A percentile compares a stretch with the other conserved stretches of the same genome.
These are phyloP conservation scores for Bos indicus DNA, from an alignment of 2,113 vertebrate genomes.

Conservation along the genomic window DNA sequence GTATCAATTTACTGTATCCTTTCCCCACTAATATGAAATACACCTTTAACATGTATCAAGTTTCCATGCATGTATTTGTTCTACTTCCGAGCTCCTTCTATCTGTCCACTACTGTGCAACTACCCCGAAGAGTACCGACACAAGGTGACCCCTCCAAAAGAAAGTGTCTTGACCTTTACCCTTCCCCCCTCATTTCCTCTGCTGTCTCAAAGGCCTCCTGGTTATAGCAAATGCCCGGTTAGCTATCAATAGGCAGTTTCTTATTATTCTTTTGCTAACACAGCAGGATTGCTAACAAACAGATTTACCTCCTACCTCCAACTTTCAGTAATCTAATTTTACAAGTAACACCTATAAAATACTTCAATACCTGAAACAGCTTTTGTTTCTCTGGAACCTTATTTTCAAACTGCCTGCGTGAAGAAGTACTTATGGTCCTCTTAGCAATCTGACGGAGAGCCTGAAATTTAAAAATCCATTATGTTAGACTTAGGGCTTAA, in stretches of 20 bases:
- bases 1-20: background rate
- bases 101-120: background rate
- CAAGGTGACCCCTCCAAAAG: background rate
- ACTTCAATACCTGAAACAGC: conserved; percentile 88
- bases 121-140: background rate
- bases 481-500: background rate
- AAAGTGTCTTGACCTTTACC: background rate
- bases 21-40: background rate
- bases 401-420: conserved; percentile 84
- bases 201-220: background rate
- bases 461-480: conserved; percentile 75
- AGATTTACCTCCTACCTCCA: background rate
- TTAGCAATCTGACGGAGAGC: conserved; percentile 83
- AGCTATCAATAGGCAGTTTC: background rate
- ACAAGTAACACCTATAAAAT: background rate
- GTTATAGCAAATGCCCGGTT: background rate
- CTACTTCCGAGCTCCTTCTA: background rate
- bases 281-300: background rate
- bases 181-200: background rate
- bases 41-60: background rate
- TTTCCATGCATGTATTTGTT: background rate
- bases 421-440: conserved; percentile 84
- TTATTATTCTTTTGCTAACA: background rate
- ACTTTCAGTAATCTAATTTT: background rate
- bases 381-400: conserved; percentile 89